Conservation (phyloP, 2,113 vertebrate species). For the Barnardius zonarius region DNA sequence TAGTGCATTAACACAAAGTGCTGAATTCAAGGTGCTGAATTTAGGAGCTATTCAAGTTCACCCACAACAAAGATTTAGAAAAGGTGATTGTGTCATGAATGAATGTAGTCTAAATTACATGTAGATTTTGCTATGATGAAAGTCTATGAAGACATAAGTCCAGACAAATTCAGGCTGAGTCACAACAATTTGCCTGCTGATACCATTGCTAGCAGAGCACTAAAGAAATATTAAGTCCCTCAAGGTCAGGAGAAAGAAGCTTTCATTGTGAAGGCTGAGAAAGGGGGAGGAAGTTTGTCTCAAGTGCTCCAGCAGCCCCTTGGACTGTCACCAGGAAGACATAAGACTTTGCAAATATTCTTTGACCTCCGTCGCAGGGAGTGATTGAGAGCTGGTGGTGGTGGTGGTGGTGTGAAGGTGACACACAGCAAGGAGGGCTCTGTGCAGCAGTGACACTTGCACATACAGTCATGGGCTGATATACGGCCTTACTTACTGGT, state of each 20-base stretch:
- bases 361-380: background rate
- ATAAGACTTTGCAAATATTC: conserved; percentile 5
- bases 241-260: background rate
- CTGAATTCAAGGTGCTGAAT: background rate
- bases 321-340: background rate
- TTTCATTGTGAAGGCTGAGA: background rate
- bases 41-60: background rate
- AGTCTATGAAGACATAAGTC: background rate
- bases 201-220: background rate
- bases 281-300: background rate
- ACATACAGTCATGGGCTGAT: background rate
- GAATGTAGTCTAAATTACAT: background rate
- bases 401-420: background rate
- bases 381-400: background rate
- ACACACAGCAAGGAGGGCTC: background rate
- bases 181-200: background rate
- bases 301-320: background rate
- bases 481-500: background rate
- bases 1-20: background rate
- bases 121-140: background rate
- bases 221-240: background rate
- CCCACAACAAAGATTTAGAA: background rate
- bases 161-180: background rate
- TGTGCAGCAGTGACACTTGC: background rate
- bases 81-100: background rate